phyloP scores from a whole-genome alignment of 2,888 invertebrate genomes.

The Iselma pallidipennis region DNA sequence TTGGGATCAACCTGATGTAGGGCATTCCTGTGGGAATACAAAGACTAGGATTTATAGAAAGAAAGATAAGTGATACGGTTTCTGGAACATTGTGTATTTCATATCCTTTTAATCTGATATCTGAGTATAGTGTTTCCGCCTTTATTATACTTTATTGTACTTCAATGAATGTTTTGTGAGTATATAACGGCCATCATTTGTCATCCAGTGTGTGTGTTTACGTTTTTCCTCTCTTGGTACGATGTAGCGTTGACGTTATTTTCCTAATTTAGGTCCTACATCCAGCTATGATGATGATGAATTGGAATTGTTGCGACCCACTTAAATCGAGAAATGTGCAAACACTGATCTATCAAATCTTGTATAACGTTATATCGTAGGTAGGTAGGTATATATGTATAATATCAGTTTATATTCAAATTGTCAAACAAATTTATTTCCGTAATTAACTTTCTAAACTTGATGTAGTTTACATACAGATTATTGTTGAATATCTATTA shows the following conservation, averaged over 20 bases:
- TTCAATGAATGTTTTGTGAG: background rate
- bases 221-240: background rate
- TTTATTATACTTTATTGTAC: constrained; percentile 3
- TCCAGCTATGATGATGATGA: background rate
- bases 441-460: background rate
- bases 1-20: constrained; percentile 77
- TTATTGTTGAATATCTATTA: background rate
- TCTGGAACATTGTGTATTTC: background rate
- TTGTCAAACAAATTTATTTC: background rate
- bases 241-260: background rate
- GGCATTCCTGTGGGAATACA: constrained; percentile 65
- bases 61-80: background rate
- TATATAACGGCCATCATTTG: constrained; percentile 12
- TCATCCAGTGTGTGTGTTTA: constrained; percentile 3
- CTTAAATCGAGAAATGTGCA: background rate
- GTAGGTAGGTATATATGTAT: no score
- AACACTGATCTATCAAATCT: background rate
- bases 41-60: constrained; percentile 5
- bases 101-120: background rate
- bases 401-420: background rate
- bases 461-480: background rate
- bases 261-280: background rate
- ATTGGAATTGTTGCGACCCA: background rate
- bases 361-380: no score
- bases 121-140: background rate